Percentiles rank a stretch among this genome's conserved stretches.
phyloP scores from a whole-genome alignment of 2,797 vertebrate genomes.

The Urocyon cinereoargenteus region DNA sequence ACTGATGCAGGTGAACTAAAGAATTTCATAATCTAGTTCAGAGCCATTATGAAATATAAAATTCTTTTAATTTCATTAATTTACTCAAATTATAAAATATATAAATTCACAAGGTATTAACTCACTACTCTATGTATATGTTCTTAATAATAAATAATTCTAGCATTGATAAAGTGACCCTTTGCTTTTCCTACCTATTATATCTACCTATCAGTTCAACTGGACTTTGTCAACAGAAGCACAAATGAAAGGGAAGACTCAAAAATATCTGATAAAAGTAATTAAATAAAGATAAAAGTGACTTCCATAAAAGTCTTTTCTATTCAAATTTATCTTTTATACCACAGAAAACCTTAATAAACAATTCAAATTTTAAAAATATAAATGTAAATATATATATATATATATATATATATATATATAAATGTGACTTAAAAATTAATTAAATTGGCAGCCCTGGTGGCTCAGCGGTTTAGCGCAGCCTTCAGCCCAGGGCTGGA shows the following conservation, averaged over 20 bases:
- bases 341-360: not conserved
- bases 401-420: too few species aligned
- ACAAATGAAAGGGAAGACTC: not conserved
- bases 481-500: not conserved
- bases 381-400: too few species aligned
- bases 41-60: not conserved
- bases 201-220: not conserved
- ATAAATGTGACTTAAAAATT: not conserved
- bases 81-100: conserved; percentile 27
- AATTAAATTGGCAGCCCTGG: not conserved
- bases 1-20: not conserved
- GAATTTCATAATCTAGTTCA: not conserved
- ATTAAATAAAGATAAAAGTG: not conserved
- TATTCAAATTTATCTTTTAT: not conserved
- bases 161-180: not conserved
- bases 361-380: not conserved
- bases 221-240: not conserved
- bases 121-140: not conserved
- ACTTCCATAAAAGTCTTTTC: not conserved
- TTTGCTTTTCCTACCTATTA: not conserved
- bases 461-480: not conserved
- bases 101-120: not conserved
- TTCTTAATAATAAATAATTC: not conserved
- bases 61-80: not conserved
- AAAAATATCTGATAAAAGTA: not conserved